phyloP scores from a whole-genome alignment of 2,797 vertebrate species.

The Falco biarmicus region DNA sequence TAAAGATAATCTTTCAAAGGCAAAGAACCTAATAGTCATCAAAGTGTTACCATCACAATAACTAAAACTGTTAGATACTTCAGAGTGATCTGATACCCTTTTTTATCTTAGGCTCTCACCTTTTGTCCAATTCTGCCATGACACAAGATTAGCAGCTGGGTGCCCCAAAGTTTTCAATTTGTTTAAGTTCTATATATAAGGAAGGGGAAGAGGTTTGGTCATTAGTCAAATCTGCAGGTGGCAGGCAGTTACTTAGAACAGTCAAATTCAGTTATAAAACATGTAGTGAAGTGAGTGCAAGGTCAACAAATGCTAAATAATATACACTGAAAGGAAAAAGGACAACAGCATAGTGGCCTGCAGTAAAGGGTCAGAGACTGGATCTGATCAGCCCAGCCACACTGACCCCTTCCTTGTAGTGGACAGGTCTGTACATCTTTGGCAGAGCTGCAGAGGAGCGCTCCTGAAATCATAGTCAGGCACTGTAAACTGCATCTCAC shows the following conservation, averaged over 20 bases:
- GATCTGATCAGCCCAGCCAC: not conserved
- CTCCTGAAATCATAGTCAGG: not conserved
- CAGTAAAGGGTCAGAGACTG: not conserved
- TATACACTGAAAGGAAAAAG: not conserved
- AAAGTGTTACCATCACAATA: not conserved
- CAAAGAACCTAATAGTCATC: not conserved
- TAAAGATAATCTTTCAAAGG: not conserved
- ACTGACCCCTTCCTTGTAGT: not conserved
- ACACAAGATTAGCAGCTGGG: not conserved
- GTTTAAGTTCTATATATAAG: not conserved
- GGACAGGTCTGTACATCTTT: not conserved
- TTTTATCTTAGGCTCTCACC: not conserved
- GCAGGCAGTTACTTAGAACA: not conserved
- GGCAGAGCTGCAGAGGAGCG: not conserved
- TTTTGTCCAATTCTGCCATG: not conserved
- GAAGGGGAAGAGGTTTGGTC: not conserved
- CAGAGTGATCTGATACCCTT: not conserved
- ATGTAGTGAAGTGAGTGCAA: not conserved
- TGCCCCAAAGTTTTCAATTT: not conserved
- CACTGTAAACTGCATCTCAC: not conserved
- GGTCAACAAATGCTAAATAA: not conserved
- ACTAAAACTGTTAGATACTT: not conserved
- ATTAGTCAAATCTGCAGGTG: not conserved
- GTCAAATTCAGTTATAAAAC: not conserved
- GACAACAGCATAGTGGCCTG: fast-evolving